A percentile compares a stretch with the other conserved stretches of the same genome.
phyloP scores from a whole-genome alignment of 2,888 invertebrate genomes.

The Ecdyonurus torrentis region DNA sequence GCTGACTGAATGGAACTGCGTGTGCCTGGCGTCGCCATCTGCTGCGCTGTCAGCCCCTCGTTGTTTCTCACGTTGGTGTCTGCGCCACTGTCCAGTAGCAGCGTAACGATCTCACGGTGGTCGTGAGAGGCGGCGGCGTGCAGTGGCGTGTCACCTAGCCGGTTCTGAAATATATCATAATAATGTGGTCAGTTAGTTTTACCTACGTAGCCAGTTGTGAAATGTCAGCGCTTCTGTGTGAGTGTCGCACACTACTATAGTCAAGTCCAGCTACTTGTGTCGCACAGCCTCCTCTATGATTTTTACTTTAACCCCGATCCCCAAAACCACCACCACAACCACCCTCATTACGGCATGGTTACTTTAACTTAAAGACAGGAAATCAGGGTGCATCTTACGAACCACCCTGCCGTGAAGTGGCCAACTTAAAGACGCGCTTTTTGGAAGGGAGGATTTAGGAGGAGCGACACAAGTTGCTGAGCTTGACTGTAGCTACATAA shows the following conservation, averaged over 20 bases:
- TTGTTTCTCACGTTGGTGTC: background rate
- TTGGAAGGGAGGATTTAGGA: too few relatives aligned
- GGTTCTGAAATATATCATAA: conserved; percentile 33
- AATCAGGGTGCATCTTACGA: too few relatives aligned
- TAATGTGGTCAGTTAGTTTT: background rate
- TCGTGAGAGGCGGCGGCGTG: conserved; percentile 42
- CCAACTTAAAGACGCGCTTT: too few relatives aligned
- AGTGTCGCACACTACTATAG: background rate
- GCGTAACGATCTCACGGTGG: conserved; percentile 34
- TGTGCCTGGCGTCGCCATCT: background rate
- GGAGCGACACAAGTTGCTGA: too few relatives aligned
- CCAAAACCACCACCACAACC: too few relatives aligned
- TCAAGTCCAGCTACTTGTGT: background rate
- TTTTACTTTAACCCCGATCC: too few relatives aligned
- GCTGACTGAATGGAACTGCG: background rate
- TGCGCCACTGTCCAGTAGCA: conserved; percentile 25
- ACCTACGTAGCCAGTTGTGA: too few relatives aligned
- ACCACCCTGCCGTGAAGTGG: conserved; percentile 7
- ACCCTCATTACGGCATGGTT: too few relatives aligned
- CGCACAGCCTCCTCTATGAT: background rate
- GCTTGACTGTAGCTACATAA: too few relatives aligned
- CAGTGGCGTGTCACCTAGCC: conserved; percentile 44
- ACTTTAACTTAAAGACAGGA: too few relatives aligned
- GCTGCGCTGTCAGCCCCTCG: background rate
- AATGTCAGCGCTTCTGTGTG: too few relatives aligned